Percentiles rank a stretch among this genome's conserved stretches.
phyloP scores from a whole-genome alignment of 2,113 vertebrate species.

The Ploceus nigricollis region DNA sequence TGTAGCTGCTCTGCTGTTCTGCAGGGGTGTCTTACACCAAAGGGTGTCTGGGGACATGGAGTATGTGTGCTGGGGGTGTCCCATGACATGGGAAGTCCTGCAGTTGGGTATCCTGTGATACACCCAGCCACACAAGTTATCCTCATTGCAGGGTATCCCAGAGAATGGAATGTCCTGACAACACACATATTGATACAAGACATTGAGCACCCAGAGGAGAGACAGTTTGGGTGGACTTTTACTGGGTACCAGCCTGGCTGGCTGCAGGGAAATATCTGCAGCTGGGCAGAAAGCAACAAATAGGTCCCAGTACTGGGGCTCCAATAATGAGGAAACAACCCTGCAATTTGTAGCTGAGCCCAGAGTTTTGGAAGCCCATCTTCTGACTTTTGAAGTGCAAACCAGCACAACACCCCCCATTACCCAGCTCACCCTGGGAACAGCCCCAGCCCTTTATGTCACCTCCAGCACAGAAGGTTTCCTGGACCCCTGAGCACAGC shows the following conservation, averaged over 20 bases:
- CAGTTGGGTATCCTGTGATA: neutral
- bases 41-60: neutral
- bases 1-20: neutral
- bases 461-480: neutral
- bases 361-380: neutral
- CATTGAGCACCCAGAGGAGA: neutral
- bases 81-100: neutral
- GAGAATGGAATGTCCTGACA: neutral
- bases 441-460: neutral
- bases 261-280: neutral
- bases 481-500: neutral
- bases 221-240: neutral
- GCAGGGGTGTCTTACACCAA: neutral
- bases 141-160: neutral
- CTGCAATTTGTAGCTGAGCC: neutral
- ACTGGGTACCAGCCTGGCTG: neutral
- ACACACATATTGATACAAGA: neutral
- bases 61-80: neutral
- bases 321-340: neutral
- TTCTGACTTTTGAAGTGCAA: neutral
- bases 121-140: neutral
- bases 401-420: neutral
- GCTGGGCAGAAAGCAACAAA: neutral
- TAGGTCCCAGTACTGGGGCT: fast-evolving
- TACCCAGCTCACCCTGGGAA: neutral